These are phyloP conservation scores for Hiodon tergisus DNA, from an alignment of 2,113 vertebrate species.

Conservation along the genomic window DNA sequence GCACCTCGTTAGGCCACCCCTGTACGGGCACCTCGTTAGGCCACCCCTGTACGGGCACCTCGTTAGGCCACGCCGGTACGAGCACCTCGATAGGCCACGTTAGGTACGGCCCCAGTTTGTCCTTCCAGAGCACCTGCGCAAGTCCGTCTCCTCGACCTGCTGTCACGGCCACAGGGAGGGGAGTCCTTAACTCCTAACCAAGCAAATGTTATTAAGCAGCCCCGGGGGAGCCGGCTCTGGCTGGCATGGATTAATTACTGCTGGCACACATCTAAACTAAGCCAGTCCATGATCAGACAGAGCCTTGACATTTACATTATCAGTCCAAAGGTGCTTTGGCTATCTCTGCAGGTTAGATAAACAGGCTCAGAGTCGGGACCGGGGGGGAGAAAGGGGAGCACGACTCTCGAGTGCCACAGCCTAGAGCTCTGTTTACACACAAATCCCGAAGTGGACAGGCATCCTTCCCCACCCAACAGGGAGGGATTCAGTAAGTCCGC, in stretches of 20 bases:
- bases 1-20: too few species aligned
- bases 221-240: neutral
- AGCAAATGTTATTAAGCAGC: constrained; percentile 16
- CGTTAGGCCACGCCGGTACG: too few species aligned
- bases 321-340: constrained; percentile 20
- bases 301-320: constrained; percentile 28
- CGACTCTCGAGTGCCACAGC: too few species aligned
- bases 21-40: too few species aligned
- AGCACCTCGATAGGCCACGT: neutral
- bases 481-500: neutral
- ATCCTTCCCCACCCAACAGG: constrained; percentile 1
- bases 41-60: too few species aligned
- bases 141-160: neutral
- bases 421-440: too few species aligned
- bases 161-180: neutral
- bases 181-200: constrained; percentile 21
- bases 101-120: neutral
- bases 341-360: constrained; percentile 25
- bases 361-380: neutral
- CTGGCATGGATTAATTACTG: constrained; percentile 25
- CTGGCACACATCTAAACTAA: constrained; percentile 22
- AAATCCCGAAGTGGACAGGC: neutral
- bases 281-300: constrained; percentile 24
- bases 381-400: too few species aligned
- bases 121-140: neutral